Evolutionary conservation across 2,113 vertebrate genomes (phyloP), one percentile per base, ranked within the genome.

Genomic region (Carassius gibelio): DNA sequence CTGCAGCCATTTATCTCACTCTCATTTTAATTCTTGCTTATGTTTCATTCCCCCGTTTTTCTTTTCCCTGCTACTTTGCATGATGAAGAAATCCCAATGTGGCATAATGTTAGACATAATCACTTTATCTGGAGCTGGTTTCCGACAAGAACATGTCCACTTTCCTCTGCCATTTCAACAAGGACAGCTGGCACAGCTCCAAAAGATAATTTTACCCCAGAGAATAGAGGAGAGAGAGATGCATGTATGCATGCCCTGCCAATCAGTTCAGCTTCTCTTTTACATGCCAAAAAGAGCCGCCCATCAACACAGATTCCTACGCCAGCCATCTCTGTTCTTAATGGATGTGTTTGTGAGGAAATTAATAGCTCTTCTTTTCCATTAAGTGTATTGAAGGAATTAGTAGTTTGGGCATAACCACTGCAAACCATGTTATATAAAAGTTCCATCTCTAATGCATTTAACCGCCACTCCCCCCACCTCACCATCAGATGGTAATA

Each of bases 141-240:
- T 84, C 71, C 88, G 88, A 89, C 85, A 85, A 89, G 89, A 90
- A 86, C 85, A 52, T 81, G 88, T 90, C 86, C 87, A 75, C 86
- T 81, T 85, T 75, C 78, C 48, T 84, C 64, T 80, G 80, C 26
- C 48, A 82, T 84, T 86, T 69, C 61, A 87, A 72, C 72, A 71
- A 88, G 80, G 52, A 88, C 86, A 88, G 78, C 71, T 90, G 85
- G 85, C 88, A 82, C 64, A 77, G 68, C 68, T 85, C 85, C 87
- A 86, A 85, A 87, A 88, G 86, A 88, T 90, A 91, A 90, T 91
- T 91, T 86, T 82, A 88, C 89, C 88, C 89, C 62, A 59, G 89
- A 78, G 89, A 87, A 38, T 74, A 75, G 36, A 76, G 52, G 45
- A 19, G 69, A 26, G 52, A 81, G 38, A 42, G 38, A 34, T 62